Base-by-base conservation (phyloP, 2,888 invertebrate genomes). In the Xylocampa areola region DNA sequence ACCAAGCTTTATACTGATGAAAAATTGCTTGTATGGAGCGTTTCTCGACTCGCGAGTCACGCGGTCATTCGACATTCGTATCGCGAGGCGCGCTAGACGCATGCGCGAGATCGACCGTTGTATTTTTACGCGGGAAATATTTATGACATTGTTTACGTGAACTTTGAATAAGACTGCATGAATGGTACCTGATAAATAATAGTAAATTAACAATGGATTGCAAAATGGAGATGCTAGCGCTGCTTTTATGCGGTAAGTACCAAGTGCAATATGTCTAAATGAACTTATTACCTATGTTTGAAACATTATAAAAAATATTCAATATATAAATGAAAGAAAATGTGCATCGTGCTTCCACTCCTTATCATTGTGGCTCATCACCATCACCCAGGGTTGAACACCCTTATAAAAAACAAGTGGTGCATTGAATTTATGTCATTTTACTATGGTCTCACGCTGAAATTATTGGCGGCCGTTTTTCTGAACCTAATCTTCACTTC, bases 201-300 rank as follows among this genome's bases (percentile, higher is more conserved):
- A 49, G 48, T 50, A 62, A 61, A 70, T 54, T 64, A 43, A 73
- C 63, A 54, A 79, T 73, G 76, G 76, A 79, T 73, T 77, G 70
- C 60, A 85, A 75, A 75, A 91, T 92, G 90, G 85, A 84, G 74
- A 70, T 83, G 68, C 74, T 90, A 76, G 82, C 83, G 80, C 77
- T 92, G 52, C 65, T 91, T 70, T 77, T 91, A 68, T 90, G 87
- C 75, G 91, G 92, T 93, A 81, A 91, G 92, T 89, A 35, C 5
- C 7, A 25, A 57, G 40, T 64, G 37, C 32, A 49, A 33, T 37
- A 30, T 2, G 5, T 14, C 7, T 8, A 7, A 25, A 25, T 5
- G 1, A 8, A 25, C 25, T 25, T 1, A 5, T 25, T n/a, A n/a
- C n/a, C n/a, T n/a, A n/a, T n/a, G 2, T 25, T 25, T 21, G 21